These are phyloP conservation scores for Hypomecis punctinalis DNA, from an alignment of 2,888 invertebrate species.

Conservation along the genomic window DNA sequence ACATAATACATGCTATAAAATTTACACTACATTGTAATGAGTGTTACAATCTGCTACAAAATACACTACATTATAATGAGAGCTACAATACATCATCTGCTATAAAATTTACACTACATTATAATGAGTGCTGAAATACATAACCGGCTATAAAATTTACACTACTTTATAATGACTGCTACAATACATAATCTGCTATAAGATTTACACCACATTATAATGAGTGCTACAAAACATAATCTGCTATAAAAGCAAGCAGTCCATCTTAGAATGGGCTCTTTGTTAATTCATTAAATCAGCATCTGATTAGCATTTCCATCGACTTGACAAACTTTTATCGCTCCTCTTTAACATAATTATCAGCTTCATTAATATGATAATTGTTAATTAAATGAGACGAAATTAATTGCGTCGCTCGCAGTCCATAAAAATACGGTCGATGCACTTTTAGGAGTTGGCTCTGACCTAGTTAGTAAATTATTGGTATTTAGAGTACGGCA, in stretches of 20 bases:
- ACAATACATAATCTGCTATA: too few relatives aligned
- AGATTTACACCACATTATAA: too few relatives aligned
- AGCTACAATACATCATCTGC: too few relatives aligned
- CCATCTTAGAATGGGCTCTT: conserved; percentile 11
- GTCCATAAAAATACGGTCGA: conserved; percentile 23
- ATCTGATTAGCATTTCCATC: conserved; percentile 33
- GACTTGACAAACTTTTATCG: conserved; percentile 34
- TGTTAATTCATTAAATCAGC: conserved; percentile 31
- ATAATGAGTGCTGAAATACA: too few relatives aligned
- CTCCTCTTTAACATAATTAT: conserved; percentile 33
- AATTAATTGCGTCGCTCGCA: conserved; percentile 36
- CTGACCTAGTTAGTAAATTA: conserved; percentile 7
- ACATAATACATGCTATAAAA: too few relatives aligned
- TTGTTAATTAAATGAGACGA: conserved; percentile 38
- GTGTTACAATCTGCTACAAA: too few relatives aligned
- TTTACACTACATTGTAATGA: too few relatives aligned
- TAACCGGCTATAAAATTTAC: too few relatives aligned
- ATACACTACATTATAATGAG: too few relatives aligned
- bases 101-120: too few relatives aligned
- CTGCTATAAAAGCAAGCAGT: conserved; percentile 5
- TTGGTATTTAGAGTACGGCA: not conserved
- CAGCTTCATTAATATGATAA: conserved; percentile 54
- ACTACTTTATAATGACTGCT: too few relatives aligned
- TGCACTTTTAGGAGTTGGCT: conserved; percentile 13
- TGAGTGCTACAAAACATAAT: not conserved